Percentiles rank a stretch among this genome's conserved stretches.
Conservation (phyloP, 1,140 invertebrate genomes). For the Thalassaphorura encarpata region DNA sequence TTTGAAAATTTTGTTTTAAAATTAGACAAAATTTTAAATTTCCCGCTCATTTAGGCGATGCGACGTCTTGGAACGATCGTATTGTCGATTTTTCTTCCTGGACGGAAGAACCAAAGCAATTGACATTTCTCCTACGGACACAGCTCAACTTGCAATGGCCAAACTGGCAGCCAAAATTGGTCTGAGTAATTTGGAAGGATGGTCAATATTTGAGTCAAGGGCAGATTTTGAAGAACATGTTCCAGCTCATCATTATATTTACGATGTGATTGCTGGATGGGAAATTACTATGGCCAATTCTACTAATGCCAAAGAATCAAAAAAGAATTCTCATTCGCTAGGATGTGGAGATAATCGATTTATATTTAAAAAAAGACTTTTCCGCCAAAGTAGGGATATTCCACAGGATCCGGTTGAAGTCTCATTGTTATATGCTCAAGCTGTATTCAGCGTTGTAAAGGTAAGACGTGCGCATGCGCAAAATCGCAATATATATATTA, state of each 20-base stretch:
- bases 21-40: conserved; percentile 1
- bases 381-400: too few species aligned
- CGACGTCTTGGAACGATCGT: conserved; percentile 81
- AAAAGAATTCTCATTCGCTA: conserved; percentile 33
- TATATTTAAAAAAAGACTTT: too few species aligned
- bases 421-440: too few species aligned
- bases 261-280: conserved; percentile 89
- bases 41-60: conserved; percentile 56
- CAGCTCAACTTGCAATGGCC: conserved; percentile 75
- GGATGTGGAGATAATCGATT: conserved; percentile 82
- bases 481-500: too few species aligned
- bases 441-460: too few species aligned
- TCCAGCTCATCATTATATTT: conserved; percentile 82
- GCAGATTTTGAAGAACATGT: conserved; percentile 82
- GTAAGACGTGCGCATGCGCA: too few species aligned
- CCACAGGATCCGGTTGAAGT: too few species aligned
- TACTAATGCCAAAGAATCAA: not conserved
- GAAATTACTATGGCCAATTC: conserved; percentile 55
- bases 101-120: conserved; percentile 36
- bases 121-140: conserved; percentile 88
- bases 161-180: conserved; percentile 83
- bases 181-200: conserved; percentile 64
- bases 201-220: conserved; percentile 83
- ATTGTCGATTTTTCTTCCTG: conserved; percentile 38
- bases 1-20: not conserved